phyloP scores from a whole-genome alignment of 2,888 invertebrate genomes.

The Nasonia oneida region DNA sequence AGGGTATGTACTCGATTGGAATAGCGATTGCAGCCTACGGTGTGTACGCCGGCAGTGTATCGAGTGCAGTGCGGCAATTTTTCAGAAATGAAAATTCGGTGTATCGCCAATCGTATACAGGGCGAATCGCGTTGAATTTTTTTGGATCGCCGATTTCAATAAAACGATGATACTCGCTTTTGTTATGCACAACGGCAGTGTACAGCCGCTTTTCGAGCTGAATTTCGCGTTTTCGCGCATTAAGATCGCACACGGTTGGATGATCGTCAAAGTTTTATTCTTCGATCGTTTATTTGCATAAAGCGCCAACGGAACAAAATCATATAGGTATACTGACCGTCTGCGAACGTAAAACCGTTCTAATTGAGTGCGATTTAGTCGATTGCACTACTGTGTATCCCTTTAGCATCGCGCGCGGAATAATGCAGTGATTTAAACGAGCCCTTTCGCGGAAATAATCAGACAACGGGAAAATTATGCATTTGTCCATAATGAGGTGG shows the following conservation, averaged over 20 bases:
- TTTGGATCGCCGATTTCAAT: constrained; percentile 24
- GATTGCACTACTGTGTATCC: neutral
- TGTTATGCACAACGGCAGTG: neutral
- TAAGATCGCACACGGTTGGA: too few species aligned
- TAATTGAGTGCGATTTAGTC: neutral
- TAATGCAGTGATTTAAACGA: neutral
- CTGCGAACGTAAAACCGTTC: neutral
- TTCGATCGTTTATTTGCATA: too few species aligned
- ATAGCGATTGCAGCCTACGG: neutral
- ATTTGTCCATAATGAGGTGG: constrained; percentile 34
- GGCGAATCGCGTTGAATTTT: constrained; percentile 20
- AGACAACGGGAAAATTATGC: constrained; percentile 21
- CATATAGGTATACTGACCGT: too few species aligned
- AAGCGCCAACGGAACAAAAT: too few species aligned
- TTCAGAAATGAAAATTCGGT: constrained; percentile 2
- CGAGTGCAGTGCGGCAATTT: neutral
- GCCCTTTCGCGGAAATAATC: constrained; percentile 22
- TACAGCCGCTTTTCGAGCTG: too few species aligned
- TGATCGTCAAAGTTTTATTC: too few species aligned
- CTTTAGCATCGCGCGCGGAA: neutral
- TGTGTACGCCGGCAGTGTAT: neutral
- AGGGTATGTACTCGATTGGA: neutral
- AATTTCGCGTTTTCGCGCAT: neutral
- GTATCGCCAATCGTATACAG: neutral
- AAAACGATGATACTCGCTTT: neutral